A percentile compares a stretch with the other conserved stretches of the same genome.
Evolutionary conservation across 2,113 vertebrate genomes (phyloP).

Genomic region (Hepsetus odoe): DNA sequence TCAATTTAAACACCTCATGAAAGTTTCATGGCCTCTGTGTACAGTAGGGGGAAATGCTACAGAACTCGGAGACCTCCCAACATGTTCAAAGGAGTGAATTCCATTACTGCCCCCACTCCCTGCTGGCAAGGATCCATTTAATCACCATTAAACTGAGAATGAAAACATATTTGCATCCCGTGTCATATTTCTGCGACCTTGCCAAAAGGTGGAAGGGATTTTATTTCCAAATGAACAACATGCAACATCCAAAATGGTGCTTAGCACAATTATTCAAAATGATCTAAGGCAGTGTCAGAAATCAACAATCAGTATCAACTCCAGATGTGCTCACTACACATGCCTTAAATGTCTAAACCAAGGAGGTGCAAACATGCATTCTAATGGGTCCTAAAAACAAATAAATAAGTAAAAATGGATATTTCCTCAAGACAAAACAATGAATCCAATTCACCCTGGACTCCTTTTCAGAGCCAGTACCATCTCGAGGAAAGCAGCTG

Average conservation of each 20-base stretch:
- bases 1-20: constrained; percentile 54
- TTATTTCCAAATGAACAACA: background rate
- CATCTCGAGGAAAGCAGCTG: constrained; percentile 2
- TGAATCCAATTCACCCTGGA: background rate
- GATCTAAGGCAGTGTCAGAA: too few relatives aligned
- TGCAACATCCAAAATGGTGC: background rate
- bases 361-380: background rate
- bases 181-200: constrained; percentile 14
- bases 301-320: too few relatives aligned
- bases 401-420: too few relatives aligned
- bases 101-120: constrained; percentile 40
- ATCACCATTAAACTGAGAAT: constrained; percentile 39
- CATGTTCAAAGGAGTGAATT: constrained; percentile 38
- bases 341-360: too few relatives aligned
- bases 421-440: background rate
- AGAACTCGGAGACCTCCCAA: background rate
- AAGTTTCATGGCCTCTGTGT: constrained; percentile 46
- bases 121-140: constrained; percentile 32
- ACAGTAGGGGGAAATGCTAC: constrained; percentile 29
- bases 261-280: too few relatives aligned
- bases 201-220: constrained; percentile 8
- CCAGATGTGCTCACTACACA: too few relatives aligned
- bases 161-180: constrained; percentile 44
- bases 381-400: too few relatives aligned
- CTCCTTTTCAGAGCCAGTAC: background rate